Evolutionary conservation across 2,888 invertebrate genomes (phyloP), one percentile per base, ranked within the genome.

Genomic region (Shargacucullia verbasci): DNA sequence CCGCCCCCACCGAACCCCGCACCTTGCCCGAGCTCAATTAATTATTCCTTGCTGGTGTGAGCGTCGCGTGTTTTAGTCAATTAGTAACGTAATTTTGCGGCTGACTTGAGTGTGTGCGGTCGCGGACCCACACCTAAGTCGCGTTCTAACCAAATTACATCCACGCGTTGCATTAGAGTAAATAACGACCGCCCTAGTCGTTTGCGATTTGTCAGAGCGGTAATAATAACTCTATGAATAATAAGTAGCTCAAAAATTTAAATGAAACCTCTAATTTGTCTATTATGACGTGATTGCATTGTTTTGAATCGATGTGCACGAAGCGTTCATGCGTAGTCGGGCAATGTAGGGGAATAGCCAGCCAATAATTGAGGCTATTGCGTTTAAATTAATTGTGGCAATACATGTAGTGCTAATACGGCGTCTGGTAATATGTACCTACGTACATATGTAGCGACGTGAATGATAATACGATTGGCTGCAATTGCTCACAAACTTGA

Each of bases 1-100:
- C 62, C 27, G 25, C 74, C 78, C 76, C 83, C 82, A 70, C 75
- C 67, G 63, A 69, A 70, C 80, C 79, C 81, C 81, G 77, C 84
- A 82, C 87, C 85, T 84, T 83, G 81, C 90, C 90, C 84, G 86
- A 86, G 89, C 92, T 92, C 92, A 92, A 94, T 93, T 94, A 93
- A 93, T 93, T 94, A 94, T 93, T 94, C 92, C 87, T 88, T 79
- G 87, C 93, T 90, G 93, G 93, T 91, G 93, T 92, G 91, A 93
- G 92, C 89, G 91, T 92, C 93, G 93, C 93, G 92, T 93, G 93
- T 94, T 94, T 93, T 92, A 94, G 90, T 93, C 94, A 94, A 94
- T 94, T 94, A 94, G 93, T 92, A 92, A 93, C 91, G 92, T 93
- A 93, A 94, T 94, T 94, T 92, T 93, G 93, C 88, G 93, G 93